Conservation (phyloP, 2,888 invertebrate species). For the Netelia melanura region DNA sequence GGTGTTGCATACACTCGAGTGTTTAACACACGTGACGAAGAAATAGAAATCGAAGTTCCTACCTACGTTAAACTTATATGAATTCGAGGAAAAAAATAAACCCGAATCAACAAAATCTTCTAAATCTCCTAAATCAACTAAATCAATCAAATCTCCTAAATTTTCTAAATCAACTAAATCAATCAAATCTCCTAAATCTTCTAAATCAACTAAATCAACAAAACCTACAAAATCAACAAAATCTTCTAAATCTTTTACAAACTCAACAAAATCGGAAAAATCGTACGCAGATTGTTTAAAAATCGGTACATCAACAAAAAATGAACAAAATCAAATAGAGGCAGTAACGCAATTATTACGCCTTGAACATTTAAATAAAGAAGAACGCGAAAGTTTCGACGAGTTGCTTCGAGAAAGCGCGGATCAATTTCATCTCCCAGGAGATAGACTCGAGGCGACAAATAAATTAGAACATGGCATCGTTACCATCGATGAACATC, state of each 20-base stretch:
- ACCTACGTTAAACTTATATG: too few relatives aligned
- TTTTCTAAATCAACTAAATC: too few relatives aligned
- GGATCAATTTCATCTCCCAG: slow-evolving; percentile 3
- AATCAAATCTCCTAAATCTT: too few relatives aligned
- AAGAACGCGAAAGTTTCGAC: slow-evolving; percentile 6
- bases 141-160: too few relatives aligned
- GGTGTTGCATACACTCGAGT: too few relatives aligned
- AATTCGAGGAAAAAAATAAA: too few relatives aligned
- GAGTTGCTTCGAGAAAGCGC: slow-evolving; percentile 1
- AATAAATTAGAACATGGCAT: slow-evolving; percentile 10
- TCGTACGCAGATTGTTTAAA: not conserved
- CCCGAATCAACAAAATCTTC: too few relatives aligned
- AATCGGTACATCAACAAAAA: too few relatives aligned
- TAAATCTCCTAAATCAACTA: too few relatives aligned
- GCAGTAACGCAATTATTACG: not conserved
- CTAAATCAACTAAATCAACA: not conserved
- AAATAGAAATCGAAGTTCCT: too few relatives aligned
- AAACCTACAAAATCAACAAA: not conserved
- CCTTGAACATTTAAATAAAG: slow-evolving; percentile 4
- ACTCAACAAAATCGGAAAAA: not conserved
- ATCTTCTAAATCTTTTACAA: not conserved
- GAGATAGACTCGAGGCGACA: not conserved
- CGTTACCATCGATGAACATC: slow-evolving; percentile 39
- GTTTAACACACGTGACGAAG: too few relatives aligned
- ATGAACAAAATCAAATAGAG: too few relatives aligned